Conservation (phyloP, 2,888 invertebrate species). For the Leucania comma region DNA sequence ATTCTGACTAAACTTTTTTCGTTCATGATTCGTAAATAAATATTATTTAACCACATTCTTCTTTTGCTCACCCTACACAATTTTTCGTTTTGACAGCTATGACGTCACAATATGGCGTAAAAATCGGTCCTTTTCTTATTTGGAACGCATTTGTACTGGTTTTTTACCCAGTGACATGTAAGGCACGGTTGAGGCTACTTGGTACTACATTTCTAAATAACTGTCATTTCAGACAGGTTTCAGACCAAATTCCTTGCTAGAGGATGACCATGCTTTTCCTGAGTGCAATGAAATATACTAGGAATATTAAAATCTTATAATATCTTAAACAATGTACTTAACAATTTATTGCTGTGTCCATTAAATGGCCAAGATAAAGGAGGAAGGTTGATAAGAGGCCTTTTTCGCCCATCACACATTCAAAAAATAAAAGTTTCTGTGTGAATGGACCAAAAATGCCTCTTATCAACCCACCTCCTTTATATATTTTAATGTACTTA, state of each 20-base stretch:
- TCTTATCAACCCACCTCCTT: not conserved
- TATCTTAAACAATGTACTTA: not conserved
- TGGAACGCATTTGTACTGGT: not conserved
- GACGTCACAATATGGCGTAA: no score
- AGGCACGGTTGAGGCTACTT: constrained; percentile 38
- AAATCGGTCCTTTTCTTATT: no score
- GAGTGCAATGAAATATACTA: not conserved
- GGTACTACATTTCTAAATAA: constrained; percentile 21
- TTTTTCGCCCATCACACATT: no score
- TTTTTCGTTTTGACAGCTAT: no score
- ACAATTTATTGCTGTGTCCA: constrained; percentile 1
- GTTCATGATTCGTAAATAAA: no score
- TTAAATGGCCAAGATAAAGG: not conserved
- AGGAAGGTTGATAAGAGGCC: no score
- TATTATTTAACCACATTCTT: no score
- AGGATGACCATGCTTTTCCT: not conserved
- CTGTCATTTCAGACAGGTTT: not conserved
- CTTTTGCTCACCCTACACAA: no score
- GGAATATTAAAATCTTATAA: not conserved
- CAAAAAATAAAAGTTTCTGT: no score
- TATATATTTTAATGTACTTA: not conserved
- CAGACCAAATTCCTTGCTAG: not conserved
- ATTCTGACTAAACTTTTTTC: no score
- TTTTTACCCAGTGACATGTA: constrained; percentile 17
- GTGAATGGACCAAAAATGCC: no score